Conservation (phyloP, 2,797 vertebrate genomes). For the Chaunax sp. region DNA sequence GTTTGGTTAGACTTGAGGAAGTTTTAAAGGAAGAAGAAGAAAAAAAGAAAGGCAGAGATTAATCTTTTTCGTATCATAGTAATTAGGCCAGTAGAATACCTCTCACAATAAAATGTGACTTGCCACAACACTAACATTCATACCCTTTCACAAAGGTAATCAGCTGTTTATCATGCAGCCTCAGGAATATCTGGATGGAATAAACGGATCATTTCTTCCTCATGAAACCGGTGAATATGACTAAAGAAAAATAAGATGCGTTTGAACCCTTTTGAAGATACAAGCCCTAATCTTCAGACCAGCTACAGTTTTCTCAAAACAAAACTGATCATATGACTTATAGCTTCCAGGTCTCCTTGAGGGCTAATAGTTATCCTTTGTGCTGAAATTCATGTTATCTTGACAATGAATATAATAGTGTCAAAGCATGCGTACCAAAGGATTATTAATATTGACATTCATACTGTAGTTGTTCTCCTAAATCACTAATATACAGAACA, state of each 20-base stretch:
- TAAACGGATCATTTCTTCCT: background rate
- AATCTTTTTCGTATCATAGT: constrained; percentile 21
- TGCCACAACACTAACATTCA: background rate
- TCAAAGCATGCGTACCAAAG: background rate
- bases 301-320: background rate
- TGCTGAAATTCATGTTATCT: background rate
- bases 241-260: background rate
- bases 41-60: constrained; percentile 22
- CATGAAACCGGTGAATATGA: background rate
- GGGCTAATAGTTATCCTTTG: background rate
- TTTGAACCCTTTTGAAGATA: background rate
- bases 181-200: background rate
- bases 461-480: background rate
- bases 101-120: background rate
- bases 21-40: constrained; percentile 37
- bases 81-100: constrained; percentile 14
- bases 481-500: background rate
- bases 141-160: background rate
- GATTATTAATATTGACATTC: background rate
- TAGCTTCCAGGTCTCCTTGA: background rate
- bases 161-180: background rate
- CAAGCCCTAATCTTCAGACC: background rate
- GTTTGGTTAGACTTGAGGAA: constrained; percentile 55
- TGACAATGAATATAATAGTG: constrained; percentile 4
- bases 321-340: background rate